These are phyloP conservation scores for Gavialis gangeticus DNA, from an alignment of 2,113 vertebrate species.

Conservation along the genomic window DNA sequence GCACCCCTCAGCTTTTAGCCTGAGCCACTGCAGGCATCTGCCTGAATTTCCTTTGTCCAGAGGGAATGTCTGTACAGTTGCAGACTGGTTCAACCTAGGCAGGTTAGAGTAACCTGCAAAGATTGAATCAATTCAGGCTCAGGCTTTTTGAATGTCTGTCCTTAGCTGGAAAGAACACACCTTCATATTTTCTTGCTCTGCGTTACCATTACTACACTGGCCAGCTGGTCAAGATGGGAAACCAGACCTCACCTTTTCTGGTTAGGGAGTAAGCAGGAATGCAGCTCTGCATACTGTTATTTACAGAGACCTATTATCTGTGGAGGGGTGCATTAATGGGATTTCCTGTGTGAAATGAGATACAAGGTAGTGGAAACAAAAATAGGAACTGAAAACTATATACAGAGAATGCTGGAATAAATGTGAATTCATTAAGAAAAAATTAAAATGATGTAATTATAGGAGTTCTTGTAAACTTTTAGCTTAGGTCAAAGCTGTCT, in stretches of 20 bases:
- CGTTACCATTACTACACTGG: background rate
- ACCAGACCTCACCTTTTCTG: no score
- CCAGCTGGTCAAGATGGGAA: background rate
- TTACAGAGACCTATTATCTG: background rate
- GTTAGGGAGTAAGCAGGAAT: background rate
- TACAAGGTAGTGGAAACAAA: background rate
- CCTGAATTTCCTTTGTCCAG: no score
- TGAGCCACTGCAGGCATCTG: no score
- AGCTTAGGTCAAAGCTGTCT: background rate
- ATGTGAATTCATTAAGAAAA: background rate
- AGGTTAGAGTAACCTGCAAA: no score
- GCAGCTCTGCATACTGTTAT: background rate
- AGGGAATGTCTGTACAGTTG: no score
- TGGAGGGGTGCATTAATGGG: background rate
- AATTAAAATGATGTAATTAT: rapidly evolving
- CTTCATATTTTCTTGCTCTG: background rate
- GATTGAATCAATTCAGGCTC: no score
- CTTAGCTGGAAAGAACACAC: background rate
- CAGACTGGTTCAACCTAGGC: no score
- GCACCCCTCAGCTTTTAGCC: no score
- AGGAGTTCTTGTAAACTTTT: background rate
- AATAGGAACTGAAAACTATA: background rate
- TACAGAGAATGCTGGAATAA: background rate
- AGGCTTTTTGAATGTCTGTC: no score
- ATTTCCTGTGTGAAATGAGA: background rate